Evolutionary conservation across 2,113 vertebrate species (phyloP), one percentile per base, ranked within the genome.

Genomic region (Meriones unguiculatus): DNA sequence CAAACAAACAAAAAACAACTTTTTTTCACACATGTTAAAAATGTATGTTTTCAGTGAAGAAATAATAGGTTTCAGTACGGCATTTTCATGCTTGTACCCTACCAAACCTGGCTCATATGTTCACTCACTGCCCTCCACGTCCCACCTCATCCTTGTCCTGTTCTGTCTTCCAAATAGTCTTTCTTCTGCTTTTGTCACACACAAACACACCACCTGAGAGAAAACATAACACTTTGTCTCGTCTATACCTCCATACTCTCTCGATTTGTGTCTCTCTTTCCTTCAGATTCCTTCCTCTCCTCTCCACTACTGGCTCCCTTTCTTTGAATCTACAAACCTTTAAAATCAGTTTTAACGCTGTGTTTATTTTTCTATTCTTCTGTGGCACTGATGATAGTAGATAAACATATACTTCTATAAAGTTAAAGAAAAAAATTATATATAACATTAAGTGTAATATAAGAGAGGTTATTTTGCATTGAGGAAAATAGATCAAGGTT

Each of bases 361-460:
- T 32, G 14, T 85, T 14, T 6, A 64, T 70, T 18, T 64, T 94
- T 95, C 15, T 20, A 1, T 32, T 22, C 24, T 50, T 87, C n/a
- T 75, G 50, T 12, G 76, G 81, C 18, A 82, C 1, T 87, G 57
- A 92, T 8, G n/a, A 62, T 87, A 97, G 95, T 35, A 95, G 65
- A 95, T 50, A 93, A 62, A 91, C 67, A 50, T 7, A 25, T 62
- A 70, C 2, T 13, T 89, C 73, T 50, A 77, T 77, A 91, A 94
- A 32, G 12, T 67, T 86, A 90, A 78, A 88, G 32, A 54, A 1
- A 67, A 6, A 78, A 1, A 81, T 94, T 72, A 41, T 62, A 92
- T 15, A 6, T 73, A 77, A 25, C 0, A 1, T 89, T n/a, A 52
- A 75, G n/a, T 30, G 17, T 57, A 93, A 52, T 84, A 85, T 32